phyloP scores from a whole-genome alignment of 1,140 invertebrate species.

The Hycleus phaleratus region DNA sequence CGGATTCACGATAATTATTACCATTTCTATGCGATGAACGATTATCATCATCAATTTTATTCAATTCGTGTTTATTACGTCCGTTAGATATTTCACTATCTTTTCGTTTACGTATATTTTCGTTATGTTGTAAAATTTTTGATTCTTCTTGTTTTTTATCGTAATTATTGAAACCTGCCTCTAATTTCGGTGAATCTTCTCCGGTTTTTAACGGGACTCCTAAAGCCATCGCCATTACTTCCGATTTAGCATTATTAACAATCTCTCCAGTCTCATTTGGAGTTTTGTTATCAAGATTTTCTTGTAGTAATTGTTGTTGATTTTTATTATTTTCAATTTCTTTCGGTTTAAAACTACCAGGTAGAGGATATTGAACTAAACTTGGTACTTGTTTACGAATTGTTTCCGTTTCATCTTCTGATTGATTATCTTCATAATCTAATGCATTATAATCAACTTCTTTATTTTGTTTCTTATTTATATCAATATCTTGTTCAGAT shows the following conservation, averaged over 20 bases:
- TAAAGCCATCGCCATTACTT: slow-evolving; percentile 41
- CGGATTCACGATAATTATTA: slow-evolving; percentile 5
- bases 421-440: slow-evolving; percentile 42
- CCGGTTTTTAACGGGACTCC: slow-evolving; percentile 42
- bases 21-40: not conserved
- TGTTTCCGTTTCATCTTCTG: slow-evolving; percentile 28
- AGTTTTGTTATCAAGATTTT: not conserved
- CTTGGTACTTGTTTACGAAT: slow-evolving; percentile 34
- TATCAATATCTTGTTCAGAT: not conserved
- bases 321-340: not conserved
- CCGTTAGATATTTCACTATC: slow-evolving; percentile 17
- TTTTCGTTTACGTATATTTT: not conserved
- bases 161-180: slow-evolving; percentile 23
- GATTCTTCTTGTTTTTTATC: slow-evolving; percentile 15
- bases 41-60: slow-evolving; percentile 25
- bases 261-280: slow-evolving; percentile 11
- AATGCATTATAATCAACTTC: slow-evolving; percentile 43
- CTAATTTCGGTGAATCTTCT: slow-evolving; percentile 33
- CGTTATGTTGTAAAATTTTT: not conserved
- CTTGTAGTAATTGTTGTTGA: not conserved
- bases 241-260: slow-evolving; percentile 30
- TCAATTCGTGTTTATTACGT: slow-evolving; percentile 35
- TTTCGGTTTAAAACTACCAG: slow-evolving; percentile 22
- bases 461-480: slow-evolving; percentile 10
- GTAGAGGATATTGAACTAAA: slow-evolving; percentile 39